phyloP scores from a whole-genome alignment of 2,888 invertebrate species.

The Dusona sp. region DNA sequence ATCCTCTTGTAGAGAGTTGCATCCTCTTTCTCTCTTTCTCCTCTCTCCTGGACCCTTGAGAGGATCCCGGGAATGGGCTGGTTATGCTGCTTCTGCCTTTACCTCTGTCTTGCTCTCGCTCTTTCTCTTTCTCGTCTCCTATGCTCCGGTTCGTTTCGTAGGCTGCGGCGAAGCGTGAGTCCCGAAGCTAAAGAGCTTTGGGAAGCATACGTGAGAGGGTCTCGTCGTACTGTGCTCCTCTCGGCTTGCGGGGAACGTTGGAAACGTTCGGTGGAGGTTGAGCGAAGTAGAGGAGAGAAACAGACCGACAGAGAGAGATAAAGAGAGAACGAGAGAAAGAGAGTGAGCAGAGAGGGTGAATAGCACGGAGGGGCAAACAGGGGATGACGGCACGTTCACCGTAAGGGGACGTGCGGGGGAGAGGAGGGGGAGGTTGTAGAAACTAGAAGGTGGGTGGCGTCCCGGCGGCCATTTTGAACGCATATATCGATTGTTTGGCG shows the following conservation, averaged over 20 bases:
- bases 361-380: constrained; percentile 62
- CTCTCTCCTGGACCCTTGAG: constrained; percentile 64
- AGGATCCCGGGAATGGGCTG: constrained; percentile 68
- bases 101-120: not conserved
- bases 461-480: constrained; percentile 85
- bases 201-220: constrained; percentile 83
- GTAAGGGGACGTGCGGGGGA: constrained; percentile 69
- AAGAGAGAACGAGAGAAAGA: constrained; percentile 12
- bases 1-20: constrained; percentile 66
- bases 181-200: constrained; percentile 83
- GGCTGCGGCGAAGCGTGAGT: constrained; percentile 71
- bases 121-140: not conserved
- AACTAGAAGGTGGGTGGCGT: constrained; percentile 82
- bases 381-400: constrained; percentile 69
- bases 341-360: constrained; percentile 38
- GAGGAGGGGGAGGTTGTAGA: constrained; percentile 72
- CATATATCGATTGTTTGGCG: constrained; percentile 85
- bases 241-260: constrained; percentile 63
- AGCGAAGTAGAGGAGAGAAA: constrained; percentile 6
- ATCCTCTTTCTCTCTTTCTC: constrained; percentile 58
- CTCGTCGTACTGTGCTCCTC: constrained; percentile 55
- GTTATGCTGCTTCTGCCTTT: constrained; percentile 49
- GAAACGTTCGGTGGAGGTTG: constrained; percentile 50
- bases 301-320: not conserved
- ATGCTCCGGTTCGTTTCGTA: constrained; percentile 57